phyloP scores from a whole-genome alignment of 1,140 invertebrate genomes.

The Octopus sinensis region DNA sequence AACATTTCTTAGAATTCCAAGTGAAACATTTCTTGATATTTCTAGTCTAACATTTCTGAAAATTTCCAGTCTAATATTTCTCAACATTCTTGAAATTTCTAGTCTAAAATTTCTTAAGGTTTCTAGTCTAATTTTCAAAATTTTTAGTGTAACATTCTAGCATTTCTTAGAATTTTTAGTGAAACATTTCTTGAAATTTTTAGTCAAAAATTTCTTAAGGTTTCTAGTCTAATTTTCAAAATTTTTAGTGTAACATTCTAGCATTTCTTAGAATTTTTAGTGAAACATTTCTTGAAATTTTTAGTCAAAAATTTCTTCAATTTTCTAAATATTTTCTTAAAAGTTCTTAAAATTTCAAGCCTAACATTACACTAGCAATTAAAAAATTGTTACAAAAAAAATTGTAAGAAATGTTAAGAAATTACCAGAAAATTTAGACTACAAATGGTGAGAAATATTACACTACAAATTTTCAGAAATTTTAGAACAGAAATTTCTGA shows the following conservation, averaged over 20 bases:
- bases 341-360: too few relatives aligned
- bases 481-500: neutral
- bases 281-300: neutral
- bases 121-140: neutral
- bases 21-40: neutral
- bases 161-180: neutral
- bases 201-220: neutral
- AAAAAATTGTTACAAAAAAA: too few relatives aligned
- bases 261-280: neutral
- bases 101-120: neutral
- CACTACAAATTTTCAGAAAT: neutral
- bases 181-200: neutral
- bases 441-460: neutral
- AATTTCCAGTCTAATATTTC: neutral
- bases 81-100: neutral
- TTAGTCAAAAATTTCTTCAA: too few relatives aligned
- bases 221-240: neutral
- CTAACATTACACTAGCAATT: too few relatives aligned
- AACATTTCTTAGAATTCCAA: neutral
- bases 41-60: neutral
- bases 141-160: neutral
- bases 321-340: too few relatives aligned
- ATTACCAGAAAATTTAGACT: too few relatives aligned
- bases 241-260: neutral
- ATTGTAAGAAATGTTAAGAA: too few relatives aligned